Evolutionary conservation across 2,113 vertebrate genomes (phyloP).

Genomic region (Spheniscus mendiculus): DNA sequence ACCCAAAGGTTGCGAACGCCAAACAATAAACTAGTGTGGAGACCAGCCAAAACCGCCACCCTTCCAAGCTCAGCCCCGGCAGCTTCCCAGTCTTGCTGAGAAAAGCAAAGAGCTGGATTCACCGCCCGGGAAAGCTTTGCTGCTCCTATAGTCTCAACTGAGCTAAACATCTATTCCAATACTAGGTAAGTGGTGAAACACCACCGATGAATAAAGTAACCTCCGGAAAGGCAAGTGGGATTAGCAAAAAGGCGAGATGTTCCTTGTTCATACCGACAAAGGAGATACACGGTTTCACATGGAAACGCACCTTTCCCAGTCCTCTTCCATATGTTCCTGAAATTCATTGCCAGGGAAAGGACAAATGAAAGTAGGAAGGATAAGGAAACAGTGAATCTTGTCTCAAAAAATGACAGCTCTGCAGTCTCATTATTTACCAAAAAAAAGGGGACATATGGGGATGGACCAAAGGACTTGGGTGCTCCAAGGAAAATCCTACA

Average conservation of each 20-base stretch:
- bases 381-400: background rate
- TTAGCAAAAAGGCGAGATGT: background rate
- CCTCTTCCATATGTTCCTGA: background rate
- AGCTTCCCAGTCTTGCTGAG: background rate
- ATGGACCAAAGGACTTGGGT: background rate
- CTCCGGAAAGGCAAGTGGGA: background rate
- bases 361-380: background rate
- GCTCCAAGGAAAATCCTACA: background rate
- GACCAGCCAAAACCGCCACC: background rate
- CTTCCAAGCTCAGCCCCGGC: background rate
- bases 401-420: background rate
- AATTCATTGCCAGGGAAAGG: background rate
- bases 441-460: background rate
- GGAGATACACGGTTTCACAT: background rate
- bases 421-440: background rate
- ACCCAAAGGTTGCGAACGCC: background rate
- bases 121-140: background rate
- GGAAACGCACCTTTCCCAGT: background rate
- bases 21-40: background rate
- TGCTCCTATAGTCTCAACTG: background rate
- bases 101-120: background rate
- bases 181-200: background rate
- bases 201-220: background rate
- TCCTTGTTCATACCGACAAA: background rate
- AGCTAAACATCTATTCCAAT: background rate